phyloP scores from a whole-genome alignment of 2,888 invertebrate genomes.

The Caradrina kadenii region DNA sequence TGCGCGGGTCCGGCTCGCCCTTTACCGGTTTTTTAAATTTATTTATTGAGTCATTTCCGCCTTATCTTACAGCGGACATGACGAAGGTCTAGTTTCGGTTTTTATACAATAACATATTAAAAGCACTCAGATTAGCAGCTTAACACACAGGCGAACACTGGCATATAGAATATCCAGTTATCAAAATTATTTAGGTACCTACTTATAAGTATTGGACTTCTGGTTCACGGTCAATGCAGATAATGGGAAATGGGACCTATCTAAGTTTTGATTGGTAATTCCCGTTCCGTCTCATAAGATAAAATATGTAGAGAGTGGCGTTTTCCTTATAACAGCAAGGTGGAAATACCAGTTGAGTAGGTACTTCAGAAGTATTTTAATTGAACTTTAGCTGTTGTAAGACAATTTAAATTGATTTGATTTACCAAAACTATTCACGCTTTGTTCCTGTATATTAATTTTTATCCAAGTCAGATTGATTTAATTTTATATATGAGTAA shows the following conservation, averaged over 20 bases:
- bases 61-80: slow-evolving; percentile 34
- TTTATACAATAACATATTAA: background rate
- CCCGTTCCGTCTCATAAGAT: slow-evolving; percentile 8
- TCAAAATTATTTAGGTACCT: background rate
- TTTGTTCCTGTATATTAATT: no score
- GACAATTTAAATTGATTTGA: background rate
- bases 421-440: no score
- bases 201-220: slow-evolving; percentile 5
- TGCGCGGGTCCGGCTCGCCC: background rate
- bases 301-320: background rate
- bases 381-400: background rate
- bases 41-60: slow-evolving; percentile 4
- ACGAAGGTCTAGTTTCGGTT: slow-evolving; percentile 8
- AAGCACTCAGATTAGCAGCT: slow-evolving; percentile 4
- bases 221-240: slow-evolving; percentile 2
- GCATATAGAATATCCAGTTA: background rate
- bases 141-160: background rate
- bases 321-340: slow-evolving; percentile 10
- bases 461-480: no score
- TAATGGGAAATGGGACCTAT: background rate
- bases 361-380: background rate
- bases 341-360: slow-evolving; percentile 12
- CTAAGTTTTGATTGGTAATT: background rate
- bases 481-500: no score
- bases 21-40: background rate